Conservation (phyloP, 1,140 invertebrate genomes). For the Cherax quadricarinatus region DNA sequence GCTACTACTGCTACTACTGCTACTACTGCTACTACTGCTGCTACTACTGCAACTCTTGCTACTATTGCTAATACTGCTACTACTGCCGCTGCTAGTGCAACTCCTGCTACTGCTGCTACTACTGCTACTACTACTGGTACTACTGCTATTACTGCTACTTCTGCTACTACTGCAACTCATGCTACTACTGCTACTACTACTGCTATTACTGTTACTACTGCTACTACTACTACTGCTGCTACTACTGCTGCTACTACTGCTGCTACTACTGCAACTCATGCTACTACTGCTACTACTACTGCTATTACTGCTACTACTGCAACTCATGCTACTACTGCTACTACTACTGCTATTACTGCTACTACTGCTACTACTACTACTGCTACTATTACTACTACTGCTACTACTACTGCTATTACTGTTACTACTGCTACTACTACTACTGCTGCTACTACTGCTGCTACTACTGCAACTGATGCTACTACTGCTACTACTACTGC, state of each 20-base stretch:
- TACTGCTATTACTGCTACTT: too few species aligned
- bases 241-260: background rate
- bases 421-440: background rate
- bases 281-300: background rate
- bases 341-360: background rate
- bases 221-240: background rate
- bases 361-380: background rate
- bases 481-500: too few species aligned
- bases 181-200: too few species aligned
- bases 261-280: background rate
- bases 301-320: too few species aligned
- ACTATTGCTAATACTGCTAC: too few species aligned
- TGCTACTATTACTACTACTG: background rate
- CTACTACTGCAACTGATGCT: too few species aligned
- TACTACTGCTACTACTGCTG: too few species aligned
- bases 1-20: too few species aligned
- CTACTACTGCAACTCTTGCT: too few species aligned
- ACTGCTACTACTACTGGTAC: too few species aligned
- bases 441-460: background rate
- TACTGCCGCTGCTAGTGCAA: background rate
- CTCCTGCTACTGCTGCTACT: background rate
- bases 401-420: background rate
- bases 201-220: background rate
- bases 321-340: too few species aligned
- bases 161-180: too few species aligned